phyloP scores from a whole-genome alignment of 2,113 vertebrate genomes.

The Galeopterus variegatus region DNA sequence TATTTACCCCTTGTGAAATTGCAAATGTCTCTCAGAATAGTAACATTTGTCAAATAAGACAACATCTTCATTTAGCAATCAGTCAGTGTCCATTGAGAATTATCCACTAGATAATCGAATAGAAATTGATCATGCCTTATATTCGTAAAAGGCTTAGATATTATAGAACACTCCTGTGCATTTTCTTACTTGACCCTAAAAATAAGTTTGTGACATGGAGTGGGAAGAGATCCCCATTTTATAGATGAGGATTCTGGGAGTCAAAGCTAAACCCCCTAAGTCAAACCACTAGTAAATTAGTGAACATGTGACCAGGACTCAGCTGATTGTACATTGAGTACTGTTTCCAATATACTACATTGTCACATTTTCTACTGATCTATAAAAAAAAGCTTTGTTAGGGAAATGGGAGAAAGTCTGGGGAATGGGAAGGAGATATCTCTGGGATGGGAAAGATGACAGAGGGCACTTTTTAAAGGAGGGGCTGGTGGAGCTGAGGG shows the following conservation, averaged over 20 bases:
- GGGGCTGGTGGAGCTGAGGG: background rate
- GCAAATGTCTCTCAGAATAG: background rate
- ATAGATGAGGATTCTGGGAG: background rate
- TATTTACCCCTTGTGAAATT: background rate
- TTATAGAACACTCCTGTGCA: background rate
- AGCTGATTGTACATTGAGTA: background rate
- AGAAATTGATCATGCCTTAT: background rate
- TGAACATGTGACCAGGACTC: background rate
- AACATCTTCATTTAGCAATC: background rate
- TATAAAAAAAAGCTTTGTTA: background rate
- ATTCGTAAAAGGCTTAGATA: slow-evolving; percentile 30
- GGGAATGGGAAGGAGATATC: background rate
- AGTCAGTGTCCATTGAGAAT: background rate
- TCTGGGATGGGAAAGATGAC: background rate
- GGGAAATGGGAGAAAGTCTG: background rate
- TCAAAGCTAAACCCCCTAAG: background rate
- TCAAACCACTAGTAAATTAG: background rate
- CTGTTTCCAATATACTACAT: background rate
- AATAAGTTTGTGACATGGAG: background rate
- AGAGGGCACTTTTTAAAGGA: background rate
- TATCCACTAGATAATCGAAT: background rate
- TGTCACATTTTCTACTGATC: background rate
- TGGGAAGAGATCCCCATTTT: background rate
- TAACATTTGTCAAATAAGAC: slow-evolving; percentile 22
- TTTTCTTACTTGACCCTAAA: slow-evolving; percentile 23